Evolutionary conservation across 2,113 vertebrate genomes (phyloP).

Genomic region (Esox niger): DNA sequence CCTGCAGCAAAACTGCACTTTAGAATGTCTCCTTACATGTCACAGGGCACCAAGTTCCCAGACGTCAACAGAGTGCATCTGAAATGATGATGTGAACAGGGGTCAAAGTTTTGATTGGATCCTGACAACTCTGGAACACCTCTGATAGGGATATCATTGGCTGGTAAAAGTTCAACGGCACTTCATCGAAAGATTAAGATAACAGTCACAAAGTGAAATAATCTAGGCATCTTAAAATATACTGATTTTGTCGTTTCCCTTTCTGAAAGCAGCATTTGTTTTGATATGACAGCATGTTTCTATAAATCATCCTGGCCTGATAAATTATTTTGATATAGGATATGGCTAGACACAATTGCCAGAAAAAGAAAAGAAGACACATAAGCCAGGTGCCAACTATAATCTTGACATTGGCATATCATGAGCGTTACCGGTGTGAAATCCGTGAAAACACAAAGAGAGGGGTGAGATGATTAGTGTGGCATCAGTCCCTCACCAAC

Average conservation of each 20-base stretch:
- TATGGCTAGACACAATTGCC: neutral
- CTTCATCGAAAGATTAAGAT: neutral
- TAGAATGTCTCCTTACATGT: slow-evolving; percentile 1
- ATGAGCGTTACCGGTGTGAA: neutral
- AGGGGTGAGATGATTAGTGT: slow-evolving; percentile 1
- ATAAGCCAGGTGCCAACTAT: neutral
- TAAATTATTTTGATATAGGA: neutral
- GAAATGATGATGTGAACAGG: neutral
- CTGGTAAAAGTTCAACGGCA: neutral
- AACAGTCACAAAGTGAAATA: slow-evolving; percentile 1
- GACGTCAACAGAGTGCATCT: neutral
- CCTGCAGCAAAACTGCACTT: slow-evolving; percentile 20
- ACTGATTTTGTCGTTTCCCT: neutral
- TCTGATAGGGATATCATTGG: slow-evolving; percentile 3
- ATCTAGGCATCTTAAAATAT: slow-evolving; percentile 4
- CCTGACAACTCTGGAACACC: neutral
- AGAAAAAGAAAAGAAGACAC: neutral
- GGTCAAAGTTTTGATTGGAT: slow-evolving; percentile 29
- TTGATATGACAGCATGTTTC: neutral
- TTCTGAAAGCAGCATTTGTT: slow-evolving; percentile 5
- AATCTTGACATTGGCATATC: neutral
- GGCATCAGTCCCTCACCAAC: slow-evolving; percentile 19
- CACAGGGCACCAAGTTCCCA: neutral
- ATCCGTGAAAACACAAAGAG: neutral
- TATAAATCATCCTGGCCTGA: neutral